Conservation (phyloP, 2,113 vertebrate species). For the Phylloscopus whistleri region DNA sequence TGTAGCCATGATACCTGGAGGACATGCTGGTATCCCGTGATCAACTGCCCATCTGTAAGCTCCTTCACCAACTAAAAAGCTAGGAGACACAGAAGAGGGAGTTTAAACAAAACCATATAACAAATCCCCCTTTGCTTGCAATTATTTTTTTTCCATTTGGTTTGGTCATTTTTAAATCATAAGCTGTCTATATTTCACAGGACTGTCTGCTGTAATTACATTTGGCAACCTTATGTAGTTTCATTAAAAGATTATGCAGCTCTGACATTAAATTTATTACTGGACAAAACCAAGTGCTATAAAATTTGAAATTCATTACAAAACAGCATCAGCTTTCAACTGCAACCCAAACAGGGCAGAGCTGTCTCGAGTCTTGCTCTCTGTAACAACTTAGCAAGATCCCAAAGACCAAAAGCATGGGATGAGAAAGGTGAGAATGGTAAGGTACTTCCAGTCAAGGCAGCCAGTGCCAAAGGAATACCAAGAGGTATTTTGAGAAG, state of each 20-base stretch:
- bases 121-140: slow-evolving; percentile 49
- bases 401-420: background rate
- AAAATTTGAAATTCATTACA: background rate
- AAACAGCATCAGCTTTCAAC: slow-evolving; percentile 1
- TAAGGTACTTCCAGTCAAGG: background rate
- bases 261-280: background rate
- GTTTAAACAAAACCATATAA: slow-evolving; percentile 64
- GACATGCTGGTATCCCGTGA: slow-evolving; percentile 94
- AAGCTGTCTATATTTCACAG: slow-evolving; percentile 2
- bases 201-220: background rate
- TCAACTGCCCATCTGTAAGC: slow-evolving; percentile 95
- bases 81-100: slow-evolving; percentile 72
- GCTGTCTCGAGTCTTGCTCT: background rate
- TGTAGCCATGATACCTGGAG: slow-evolving; percentile 94
- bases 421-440: background rate
- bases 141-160: slow-evolving; percentile 32
- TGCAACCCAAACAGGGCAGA: background rate
- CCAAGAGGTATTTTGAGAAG: background rate
- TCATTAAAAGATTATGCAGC: background rate
- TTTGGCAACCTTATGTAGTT: background rate
- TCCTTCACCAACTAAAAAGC: slow-evolving; percentile 97
- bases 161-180: slow-evolving; percentile 3
- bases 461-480: background rate
- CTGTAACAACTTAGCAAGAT: background rate
- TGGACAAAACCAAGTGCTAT: background rate